These are phyloP conservation scores for Euura saliciscinereae DNA, from an alignment of 1,140 invertebrate species.

Conservation along the genomic window DNA sequence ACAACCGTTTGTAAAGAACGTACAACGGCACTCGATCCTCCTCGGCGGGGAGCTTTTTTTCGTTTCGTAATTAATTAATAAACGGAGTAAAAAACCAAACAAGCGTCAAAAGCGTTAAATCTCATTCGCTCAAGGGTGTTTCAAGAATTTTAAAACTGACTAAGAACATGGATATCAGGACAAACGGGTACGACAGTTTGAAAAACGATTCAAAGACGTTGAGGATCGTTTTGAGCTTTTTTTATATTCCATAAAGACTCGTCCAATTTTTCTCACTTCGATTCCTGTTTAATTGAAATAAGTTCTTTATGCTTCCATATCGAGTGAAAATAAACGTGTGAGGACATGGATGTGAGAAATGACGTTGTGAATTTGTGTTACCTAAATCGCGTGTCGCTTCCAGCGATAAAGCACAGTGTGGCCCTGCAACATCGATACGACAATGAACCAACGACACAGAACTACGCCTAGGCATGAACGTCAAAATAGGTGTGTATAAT, in stretches of 20 bases:
- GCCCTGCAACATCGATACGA: neutral
- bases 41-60: too few relatives aligned
- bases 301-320: too few relatives aligned
- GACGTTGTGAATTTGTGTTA: neutral
- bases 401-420: neutral
- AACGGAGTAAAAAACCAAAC: too few relatives aligned
- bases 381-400: neutral
- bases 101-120: too few relatives aligned
- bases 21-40: neutral
- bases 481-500: neutral
- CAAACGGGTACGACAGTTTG: neutral
- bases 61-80: too few relatives aligned
- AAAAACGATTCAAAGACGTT: neutral
- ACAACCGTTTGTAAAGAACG: neutral
- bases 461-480: conserved; percentile 3
- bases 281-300: too few relatives aligned
- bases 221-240: neutral
- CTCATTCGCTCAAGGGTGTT: too few relatives aligned
- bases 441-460: neutral
- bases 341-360: neutral
- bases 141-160: too few relatives aligned
- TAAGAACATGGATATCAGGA: too few relatives aligned
- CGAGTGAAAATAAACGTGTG: neutral
- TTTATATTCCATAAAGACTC: neutral
- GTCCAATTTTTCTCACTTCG: too few relatives aligned